Conservation (phyloP, 2,888 invertebrate genomes). For the Drosophila niveifrons region DNA sequence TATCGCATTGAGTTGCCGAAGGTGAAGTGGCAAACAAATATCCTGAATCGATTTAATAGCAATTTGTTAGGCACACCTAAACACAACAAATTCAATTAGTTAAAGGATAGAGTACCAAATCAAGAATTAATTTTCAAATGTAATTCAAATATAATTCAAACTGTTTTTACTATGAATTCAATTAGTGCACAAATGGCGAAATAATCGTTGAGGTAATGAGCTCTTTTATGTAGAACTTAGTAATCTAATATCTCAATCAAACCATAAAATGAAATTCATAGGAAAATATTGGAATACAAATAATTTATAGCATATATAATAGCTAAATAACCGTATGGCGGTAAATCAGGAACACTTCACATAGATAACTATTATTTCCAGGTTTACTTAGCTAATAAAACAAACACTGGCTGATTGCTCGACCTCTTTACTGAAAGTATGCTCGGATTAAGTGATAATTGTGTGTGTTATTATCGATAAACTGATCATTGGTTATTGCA, state of each 20-base stretch:
- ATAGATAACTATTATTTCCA: neutral
- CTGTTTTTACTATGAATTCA: neutral
- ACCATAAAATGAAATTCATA: neutral
- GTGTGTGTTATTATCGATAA: neutral
- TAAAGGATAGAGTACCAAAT: neutral
- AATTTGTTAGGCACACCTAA: neutral
- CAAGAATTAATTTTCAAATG: neutral
- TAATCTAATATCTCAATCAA: neutral
- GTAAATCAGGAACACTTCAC: neutral
- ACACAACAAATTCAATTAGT: neutral
- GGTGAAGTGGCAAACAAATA: conserved; percentile 19
- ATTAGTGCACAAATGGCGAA: neutral
- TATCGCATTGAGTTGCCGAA: neutral
- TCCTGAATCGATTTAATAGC: neutral
- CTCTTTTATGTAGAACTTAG: neutral
- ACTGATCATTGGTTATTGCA: neutral
- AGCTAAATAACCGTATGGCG: neutral
- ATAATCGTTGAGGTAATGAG: neutral
- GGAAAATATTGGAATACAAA: neutral
- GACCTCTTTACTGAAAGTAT: neutral
- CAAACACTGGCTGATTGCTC: conserved; percentile 11
- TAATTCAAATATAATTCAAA: neutral
- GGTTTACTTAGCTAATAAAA: neutral
- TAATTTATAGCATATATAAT: neutral
- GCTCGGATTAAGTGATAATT: conserved; percentile 4